Evolutionary conservation across 2,113 vertebrate species (phyloP), one percentile per base, ranked within the genome.

Genomic region (Sardina pilchardus): DNA sequence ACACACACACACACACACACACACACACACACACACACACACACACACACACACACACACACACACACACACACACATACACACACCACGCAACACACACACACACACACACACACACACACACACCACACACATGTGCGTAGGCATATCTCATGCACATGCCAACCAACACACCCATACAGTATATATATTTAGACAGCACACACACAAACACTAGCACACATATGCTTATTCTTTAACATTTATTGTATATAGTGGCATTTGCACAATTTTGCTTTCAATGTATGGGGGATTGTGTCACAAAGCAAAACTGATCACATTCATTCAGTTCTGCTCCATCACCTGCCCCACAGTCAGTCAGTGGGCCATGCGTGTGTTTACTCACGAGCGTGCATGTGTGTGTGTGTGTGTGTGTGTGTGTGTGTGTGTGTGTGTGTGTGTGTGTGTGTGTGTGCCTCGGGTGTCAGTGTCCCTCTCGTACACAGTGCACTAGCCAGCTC

Each of bases 161-260:
- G n/a, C n/a, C n/a, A n/a, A n/a, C n/a, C n/a, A n/a, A 63, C 36
- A 82, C 39, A 85, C 85, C 81, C 50, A 82, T 75, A 83, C 36
- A 50, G n/a, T n/a, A n/a, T n/a, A n/a, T n/a, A n/a, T n/a, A n/a
- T n/a, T n/a, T n/a, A n/a, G n/a, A n/a, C n/a, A n/a, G n/a, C 21
- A 67, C 45, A 82, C 45, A 56, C 63, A 43, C 59, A 75, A n/a
- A 83, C 78, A 67, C 45, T 44, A 56, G 75, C 84, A 53, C 78
- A 83, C 47, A 82, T 63, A 63, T 14, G 4, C 26, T 47, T 47
- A 47, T 47, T 47, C 4, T 42, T 47, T 1, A 47, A 47, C 45
- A 47, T 10, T 1, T 14, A 47, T 47, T 47, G 45, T 10, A 6
- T 8, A 14, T 7, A 47, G 45, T 47, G 45, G 45, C 45, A 47